Percentiles rank a stretch among this genome's conserved stretches.
phyloP scores from a whole-genome alignment of 2,797 vertebrate genomes.

The Artibeus lituratus region DNA sequence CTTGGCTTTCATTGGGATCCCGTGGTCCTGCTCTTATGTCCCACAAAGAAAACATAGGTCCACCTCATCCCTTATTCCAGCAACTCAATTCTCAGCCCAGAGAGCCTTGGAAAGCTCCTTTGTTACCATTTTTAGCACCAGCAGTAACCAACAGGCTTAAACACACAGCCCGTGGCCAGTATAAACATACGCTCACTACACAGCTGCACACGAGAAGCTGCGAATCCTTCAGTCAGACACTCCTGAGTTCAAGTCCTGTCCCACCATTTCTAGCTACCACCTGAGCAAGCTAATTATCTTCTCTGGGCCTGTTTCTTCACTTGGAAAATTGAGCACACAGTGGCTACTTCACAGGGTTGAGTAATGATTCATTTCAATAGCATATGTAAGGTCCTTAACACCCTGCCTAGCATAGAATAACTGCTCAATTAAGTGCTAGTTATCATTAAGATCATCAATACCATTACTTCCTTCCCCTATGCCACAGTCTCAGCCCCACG shows the following conservation, averaged over 20 bases:
- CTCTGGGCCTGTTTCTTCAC: background rate
- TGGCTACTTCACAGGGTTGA: background rate
- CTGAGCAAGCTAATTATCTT: background rate
- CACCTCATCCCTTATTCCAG: background rate
- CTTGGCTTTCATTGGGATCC: background rate
- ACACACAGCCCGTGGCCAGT: background rate
- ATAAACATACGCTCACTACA: fast-evolving
- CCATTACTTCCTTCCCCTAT: background rate
- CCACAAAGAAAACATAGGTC: background rate
- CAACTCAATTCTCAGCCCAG: background rate
- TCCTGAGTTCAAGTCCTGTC: background rate
- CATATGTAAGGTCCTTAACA: background rate
- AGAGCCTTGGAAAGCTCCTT: background rate
- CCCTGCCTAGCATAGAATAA: background rate
- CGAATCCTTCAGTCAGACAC: background rate
- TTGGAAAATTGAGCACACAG: background rate
- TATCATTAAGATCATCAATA: background rate
- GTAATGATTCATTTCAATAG: background rate
- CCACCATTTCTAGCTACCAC: background rate
- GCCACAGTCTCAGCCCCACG: background rate
- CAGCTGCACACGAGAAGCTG: too few species aligned
- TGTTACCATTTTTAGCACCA: background rate
- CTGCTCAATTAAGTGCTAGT: background rate
- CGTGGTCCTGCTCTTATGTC: background rate
- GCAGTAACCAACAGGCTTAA: background rate